phyloP scores from a whole-genome alignment of 2,113 vertebrate species.

The Corythaixoides concolor region DNA sequence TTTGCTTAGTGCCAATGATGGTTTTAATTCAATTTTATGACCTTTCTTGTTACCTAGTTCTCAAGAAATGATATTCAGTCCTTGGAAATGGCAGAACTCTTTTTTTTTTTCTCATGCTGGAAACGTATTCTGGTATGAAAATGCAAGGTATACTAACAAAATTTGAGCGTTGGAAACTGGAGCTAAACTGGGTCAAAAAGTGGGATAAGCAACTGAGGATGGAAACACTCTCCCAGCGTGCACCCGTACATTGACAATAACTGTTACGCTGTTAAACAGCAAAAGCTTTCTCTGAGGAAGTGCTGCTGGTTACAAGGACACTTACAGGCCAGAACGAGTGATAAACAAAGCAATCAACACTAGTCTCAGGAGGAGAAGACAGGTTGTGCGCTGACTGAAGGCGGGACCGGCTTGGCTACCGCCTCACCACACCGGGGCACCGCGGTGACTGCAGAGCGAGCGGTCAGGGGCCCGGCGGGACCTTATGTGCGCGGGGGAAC shows the following conservation, averaged over 20 bases:
- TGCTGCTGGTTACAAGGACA: too few relatives aligned
- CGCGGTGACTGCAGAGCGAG: accelerated
- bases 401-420: accelerated
- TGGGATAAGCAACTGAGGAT: too few relatives aligned
- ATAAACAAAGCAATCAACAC: accelerated
- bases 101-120: not conserved
- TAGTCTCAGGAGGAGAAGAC: accelerated
- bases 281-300: not conserved
- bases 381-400: accelerated
- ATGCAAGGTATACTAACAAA: not conserved
- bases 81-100: not conserved
- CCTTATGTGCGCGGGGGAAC: accelerated
- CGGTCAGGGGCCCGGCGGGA: accelerated
- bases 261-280: not conserved
- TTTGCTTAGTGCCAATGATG: not conserved
- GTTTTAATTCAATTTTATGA: not conserved
- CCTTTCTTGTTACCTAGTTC: not conserved
- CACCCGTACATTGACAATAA: accelerated
- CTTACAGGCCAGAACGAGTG: accelerated
- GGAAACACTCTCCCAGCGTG: not conserved
- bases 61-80: not conserved
- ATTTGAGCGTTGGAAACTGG: not conserved
- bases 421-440: accelerated
- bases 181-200: not conserved
- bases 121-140: not conserved